A percentile compares a stretch with the other conserved stretches of the same genome.
Evolutionary conservation across 2,797 vertebrate species (phyloP).

Genomic region (Pangasius sanitwongsei): DNA sequence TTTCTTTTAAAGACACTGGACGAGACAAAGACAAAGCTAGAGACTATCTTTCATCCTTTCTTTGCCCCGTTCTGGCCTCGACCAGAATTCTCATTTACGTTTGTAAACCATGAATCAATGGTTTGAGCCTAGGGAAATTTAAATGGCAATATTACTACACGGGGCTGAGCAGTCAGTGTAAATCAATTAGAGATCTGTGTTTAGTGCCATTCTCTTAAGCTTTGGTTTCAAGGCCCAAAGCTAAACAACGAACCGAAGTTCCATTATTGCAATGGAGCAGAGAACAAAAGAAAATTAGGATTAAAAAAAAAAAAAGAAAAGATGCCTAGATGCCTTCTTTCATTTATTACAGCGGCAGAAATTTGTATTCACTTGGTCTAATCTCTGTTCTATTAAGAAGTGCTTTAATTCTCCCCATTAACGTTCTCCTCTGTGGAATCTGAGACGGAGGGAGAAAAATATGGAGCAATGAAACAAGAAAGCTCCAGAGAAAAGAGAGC

Average conservation of each 20-base stretch:
- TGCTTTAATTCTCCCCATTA: slow-evolving; percentile 37
- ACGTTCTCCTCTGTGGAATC: slow-evolving; percentile 26
- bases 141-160: slow-evolving; percentile 7
- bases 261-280: slow-evolving; percentile 22
- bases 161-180: slow-evolving; percentile 18
- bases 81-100: not conserved
- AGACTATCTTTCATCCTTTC: not conserved
- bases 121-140: slow-evolving; percentile 2
- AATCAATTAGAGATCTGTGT: slow-evolving; percentile 31
- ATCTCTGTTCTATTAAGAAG: slow-evolving; percentile 36
- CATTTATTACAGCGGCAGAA: slow-evolving; percentile 31
- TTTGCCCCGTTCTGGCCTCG: not conserved
- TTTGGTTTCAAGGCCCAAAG: not conserved
- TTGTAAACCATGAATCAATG: slow-evolving; percentile 15
- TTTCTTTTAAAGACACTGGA: not conserved
- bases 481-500: not conserved
- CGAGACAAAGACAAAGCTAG: slow-evolving; percentile 15
- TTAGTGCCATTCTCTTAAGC: not conserved
- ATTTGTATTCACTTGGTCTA: slow-evolving; percentile 47
- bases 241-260: slow-evolving; percentile 15
- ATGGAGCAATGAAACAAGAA: not conserved
- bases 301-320: slow-evolving; percentile 4
- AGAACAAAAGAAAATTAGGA: slow-evolving; percentile 23
- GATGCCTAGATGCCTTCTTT: slow-evolving; percentile 32
- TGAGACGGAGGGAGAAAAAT: slow-evolving; percentile 31